Conservation (phyloP, 2,113 vertebrate genomes). For the Marmota monax region DNA sequence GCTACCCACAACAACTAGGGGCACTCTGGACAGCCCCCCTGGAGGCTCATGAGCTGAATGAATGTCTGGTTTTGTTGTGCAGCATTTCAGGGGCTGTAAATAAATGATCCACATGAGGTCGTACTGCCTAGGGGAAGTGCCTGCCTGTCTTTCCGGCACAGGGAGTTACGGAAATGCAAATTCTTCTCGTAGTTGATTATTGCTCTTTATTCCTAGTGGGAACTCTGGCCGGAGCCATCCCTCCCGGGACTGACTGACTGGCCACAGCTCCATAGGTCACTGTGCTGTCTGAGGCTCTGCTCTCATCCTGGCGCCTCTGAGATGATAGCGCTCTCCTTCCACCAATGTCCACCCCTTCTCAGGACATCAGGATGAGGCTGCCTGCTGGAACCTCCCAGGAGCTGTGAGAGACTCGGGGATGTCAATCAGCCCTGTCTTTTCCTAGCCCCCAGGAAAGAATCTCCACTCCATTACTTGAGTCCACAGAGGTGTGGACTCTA, state of each 20-base stretch:
- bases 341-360: not conserved
- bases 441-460: not conserved
- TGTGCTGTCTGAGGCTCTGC: not conserved
- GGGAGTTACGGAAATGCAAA: not conserved
- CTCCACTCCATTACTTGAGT: not conserved
- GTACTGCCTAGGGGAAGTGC: not conserved
- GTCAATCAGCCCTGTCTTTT: not conserved
- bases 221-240: not conserved
- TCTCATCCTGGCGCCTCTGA: accelerated
- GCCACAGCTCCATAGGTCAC: too few relatives aligned
- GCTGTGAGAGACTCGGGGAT: not conserved
- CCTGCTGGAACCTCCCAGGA: too few relatives aligned
- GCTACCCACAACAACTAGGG: not conserved
- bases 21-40: accelerated
- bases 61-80: not conserved
- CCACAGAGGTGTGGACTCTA: accelerated
- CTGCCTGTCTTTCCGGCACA: too few relatives aligned
- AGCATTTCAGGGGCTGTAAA: not conserved
- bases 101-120: accelerated
- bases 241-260: not conserved
- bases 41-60: not conserved
- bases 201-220: not conserved
- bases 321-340: not conserved
- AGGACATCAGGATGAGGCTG: not conserved
- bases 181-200: not conserved